Evolutionary conservation across 2,113 vertebrate species (phyloP).

Genomic region (Brachypteracias leptosomus): DNA sequence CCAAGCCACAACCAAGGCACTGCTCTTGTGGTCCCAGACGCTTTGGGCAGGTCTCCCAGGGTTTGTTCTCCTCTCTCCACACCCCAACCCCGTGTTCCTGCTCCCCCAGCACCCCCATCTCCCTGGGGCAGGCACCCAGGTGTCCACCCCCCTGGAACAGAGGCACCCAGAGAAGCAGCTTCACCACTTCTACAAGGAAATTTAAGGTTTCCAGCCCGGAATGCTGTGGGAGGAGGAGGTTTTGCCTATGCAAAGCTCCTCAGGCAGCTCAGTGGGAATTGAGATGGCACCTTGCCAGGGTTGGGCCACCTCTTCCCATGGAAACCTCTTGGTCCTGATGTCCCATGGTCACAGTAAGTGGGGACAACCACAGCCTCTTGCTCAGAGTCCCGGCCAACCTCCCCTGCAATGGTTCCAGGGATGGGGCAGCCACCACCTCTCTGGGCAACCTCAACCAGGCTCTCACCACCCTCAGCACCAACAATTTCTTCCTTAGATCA

Average conservation of each 20-base stretch:
- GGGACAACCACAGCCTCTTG: background rate
- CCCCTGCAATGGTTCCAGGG: background rate
- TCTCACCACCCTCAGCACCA: background rate
- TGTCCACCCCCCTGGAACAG: background rate
- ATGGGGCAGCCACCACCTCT: background rate
- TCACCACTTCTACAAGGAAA: background rate
- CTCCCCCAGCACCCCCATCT: background rate
- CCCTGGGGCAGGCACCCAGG: background rate
- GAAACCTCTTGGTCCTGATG: background rate
- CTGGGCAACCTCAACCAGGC: background rate
- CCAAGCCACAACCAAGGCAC: background rate
- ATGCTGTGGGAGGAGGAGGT: background rate
- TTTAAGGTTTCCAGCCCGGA: background rate
- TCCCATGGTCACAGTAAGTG: rapidly evolving
- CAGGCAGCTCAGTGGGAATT: background rate
- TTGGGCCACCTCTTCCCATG: background rate
- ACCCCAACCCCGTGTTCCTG: background rate
- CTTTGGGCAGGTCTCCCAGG: background rate
- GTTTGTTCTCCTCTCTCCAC: background rate
- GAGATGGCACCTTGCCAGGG: rapidly evolving
- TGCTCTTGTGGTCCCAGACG: background rate
- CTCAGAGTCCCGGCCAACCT: background rate
- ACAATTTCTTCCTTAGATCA: background rate
- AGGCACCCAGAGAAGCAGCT: background rate
- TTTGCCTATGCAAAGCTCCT: conserved; percentile 25